These are phyloP conservation scores for Stramonita haemastoma DNA, from an alignment of 2,888 invertebrate genomes.

Conservation along the genomic window DNA sequence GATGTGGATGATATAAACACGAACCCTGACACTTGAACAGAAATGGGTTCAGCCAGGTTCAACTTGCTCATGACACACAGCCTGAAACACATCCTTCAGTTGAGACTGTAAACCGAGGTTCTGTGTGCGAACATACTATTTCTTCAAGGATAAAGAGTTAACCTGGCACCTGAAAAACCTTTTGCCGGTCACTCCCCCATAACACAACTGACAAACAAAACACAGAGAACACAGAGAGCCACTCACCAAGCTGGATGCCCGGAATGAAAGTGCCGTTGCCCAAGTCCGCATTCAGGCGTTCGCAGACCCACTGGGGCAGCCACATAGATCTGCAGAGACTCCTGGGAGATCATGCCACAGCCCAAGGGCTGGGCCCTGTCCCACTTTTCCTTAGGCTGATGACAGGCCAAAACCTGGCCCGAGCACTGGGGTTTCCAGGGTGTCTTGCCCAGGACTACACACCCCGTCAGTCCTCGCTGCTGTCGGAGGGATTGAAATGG, in stretches of 20 bases:
- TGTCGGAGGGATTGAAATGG: neutral
- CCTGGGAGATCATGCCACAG: slow-evolving; percentile 55
- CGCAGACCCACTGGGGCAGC: slow-evolving; percentile 63
- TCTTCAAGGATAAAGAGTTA: too few relatives aligned
- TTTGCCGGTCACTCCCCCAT: too few relatives aligned
- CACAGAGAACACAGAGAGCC: neutral
- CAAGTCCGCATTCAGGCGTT: slow-evolving; percentile 58
- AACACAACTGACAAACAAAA: too few relatives aligned
- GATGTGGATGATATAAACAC: too few relatives aligned
- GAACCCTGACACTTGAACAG: too few relatives aligned
- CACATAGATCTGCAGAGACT: slow-evolving; percentile 56
- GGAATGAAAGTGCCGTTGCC: slow-evolving; percentile 53
- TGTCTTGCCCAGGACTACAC: slow-evolving; percentile 34
- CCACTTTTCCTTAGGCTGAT: slow-evolving; percentile 53
- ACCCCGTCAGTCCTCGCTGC: neutral
- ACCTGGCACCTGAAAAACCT: too few relatives aligned
- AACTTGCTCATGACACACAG: too few relatives aligned
- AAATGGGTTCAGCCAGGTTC: too few relatives aligned
- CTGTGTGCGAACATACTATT: too few relatives aligned
- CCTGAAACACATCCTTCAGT: too few relatives aligned
- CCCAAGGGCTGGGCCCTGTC: slow-evolving; percentile 47
- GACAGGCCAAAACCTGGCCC: slow-evolving; percentile 55
- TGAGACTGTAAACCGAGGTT: too few relatives aligned
- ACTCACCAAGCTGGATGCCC: slow-evolving; percentile 60
- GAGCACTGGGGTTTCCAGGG: slow-evolving; percentile 29